Evolutionary conservation across 1,140 invertebrate species (phyloP).

Genomic region (Halyomorpha halys): DNA sequence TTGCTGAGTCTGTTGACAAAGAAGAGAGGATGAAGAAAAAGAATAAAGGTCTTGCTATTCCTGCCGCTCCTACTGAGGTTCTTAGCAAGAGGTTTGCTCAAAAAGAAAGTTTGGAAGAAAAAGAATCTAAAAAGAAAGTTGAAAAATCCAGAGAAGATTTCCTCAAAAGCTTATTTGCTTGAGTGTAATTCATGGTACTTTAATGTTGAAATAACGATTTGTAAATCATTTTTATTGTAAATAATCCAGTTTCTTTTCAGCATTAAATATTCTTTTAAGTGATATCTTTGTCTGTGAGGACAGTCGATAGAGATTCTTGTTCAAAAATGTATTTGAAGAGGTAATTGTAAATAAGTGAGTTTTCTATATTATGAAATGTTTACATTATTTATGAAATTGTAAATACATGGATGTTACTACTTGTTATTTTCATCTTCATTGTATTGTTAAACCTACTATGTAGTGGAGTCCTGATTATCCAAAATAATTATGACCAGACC

Average conservation of each 20-base stretch:
- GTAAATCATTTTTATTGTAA: neutral
- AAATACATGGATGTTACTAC: no score
- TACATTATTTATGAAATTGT: no score
- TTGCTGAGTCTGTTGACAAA: conserved; percentile 30
- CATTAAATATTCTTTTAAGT: neutral
- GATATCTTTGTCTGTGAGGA: no score
- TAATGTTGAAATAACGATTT: neutral
- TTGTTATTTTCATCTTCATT: no score
- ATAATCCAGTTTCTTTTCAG: neutral
- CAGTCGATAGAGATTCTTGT: no score
- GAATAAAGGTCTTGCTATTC: conserved; percentile 11
- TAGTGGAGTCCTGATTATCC: no score
- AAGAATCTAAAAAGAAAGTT: conserved; percentile 22
- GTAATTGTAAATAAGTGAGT: no score
- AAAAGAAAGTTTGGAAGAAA: conserved; percentile 27
- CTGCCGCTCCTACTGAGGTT: neutral
- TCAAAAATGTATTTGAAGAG: no score
- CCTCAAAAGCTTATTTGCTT: conserved; percentile 17
- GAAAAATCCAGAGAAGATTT: conserved; percentile 20
- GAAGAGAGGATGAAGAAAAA: conserved; percentile 29
- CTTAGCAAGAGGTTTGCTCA: conserved; percentile 20
- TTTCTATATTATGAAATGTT: no score
- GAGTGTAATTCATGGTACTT: neutral
- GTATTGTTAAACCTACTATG: no score
- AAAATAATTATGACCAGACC: no score